phyloP scores from a whole-genome alignment of 1,140 invertebrate genomes.

The Calycopis cecrops region DNA sequence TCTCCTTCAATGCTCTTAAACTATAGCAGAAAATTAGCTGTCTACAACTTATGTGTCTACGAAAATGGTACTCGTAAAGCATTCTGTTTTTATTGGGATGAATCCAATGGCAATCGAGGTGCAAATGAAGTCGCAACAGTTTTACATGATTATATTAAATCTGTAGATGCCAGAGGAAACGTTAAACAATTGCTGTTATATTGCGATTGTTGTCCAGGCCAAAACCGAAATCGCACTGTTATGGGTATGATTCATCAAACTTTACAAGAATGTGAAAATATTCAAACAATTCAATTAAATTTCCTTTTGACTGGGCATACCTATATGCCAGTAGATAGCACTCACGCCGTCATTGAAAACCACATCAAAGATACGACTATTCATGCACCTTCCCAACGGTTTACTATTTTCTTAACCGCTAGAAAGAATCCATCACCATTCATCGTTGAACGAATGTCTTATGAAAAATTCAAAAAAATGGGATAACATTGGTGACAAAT shows the following conservation, averaged over 20 bases:
- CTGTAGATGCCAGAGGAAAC: not conserved
- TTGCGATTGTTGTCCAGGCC: conserved; percentile 4
- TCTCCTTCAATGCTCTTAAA: conserved; percentile 1
- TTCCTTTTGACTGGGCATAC: conserved; percentile 26
- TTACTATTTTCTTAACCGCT: no score
- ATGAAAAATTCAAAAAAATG: conserved; percentile 18
- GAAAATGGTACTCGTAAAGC: no score
- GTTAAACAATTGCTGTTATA: conserved; percentile 4
- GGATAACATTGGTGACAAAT: conserved; percentile 20
- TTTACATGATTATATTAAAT: conserved; percentile 2
- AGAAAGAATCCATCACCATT: conserved; percentile 11
- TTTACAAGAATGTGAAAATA: not conserved
- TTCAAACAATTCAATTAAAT: conserved; percentile 7
- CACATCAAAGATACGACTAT: conserved; percentile 26
- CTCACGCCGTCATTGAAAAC: conserved; percentile 18
- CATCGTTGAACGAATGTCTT: conserved; percentile 13
- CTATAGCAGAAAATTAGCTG: no score
- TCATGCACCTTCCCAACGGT: conserved; percentile 34
- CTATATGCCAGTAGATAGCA: conserved; percentile 23
- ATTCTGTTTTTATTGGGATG: no score
- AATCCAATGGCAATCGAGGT: not conserved
- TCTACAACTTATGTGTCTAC: no score
- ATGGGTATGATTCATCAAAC: not conserved
- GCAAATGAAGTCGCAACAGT: conserved; percentile 3
- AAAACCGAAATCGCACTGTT: conserved; percentile 7